Base-by-base conservation (phyloP, 2,797 vertebrate species). In the Gymnocypris eckloni region DNA sequence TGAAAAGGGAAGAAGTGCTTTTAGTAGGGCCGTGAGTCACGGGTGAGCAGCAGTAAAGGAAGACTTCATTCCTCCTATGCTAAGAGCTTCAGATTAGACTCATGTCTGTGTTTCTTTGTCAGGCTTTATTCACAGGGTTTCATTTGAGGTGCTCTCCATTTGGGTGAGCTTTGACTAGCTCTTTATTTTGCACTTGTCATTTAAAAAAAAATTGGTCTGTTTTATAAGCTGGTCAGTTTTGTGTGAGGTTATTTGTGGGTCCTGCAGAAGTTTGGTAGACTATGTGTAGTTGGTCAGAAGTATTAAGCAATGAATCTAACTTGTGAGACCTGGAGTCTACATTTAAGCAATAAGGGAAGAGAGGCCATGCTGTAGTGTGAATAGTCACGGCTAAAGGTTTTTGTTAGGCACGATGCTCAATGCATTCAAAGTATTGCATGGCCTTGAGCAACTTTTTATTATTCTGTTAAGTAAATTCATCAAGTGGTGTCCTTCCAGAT, bases 21-120 rank as follows among this genome's bases (percentile, higher is more conserved):
- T 82, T 84, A 80, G 87, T 89, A 81, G 85, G 81, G 69, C 61
- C 69, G 81, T 79, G 86, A 41, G 79, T 82, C 80, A 78, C 16
- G 33, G 61, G 67, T 88, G 52, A 77, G 71, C 22, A 81, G 71
- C 13, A 13, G 43, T 78, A 4, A 64, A 16, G 37, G 25, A 71
- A 67, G 41, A 66, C 45, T 33, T 54, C 7, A 84, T 33, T 56
- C 22, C 43, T 37, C 5, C 33, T 6, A 12, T 50, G 54, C 66
- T 79, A 71, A 64, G 41, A 85, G 54, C 52, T 71, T 61, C 13
- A 79, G 76, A 59, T 85, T 71, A 43, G 50, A 59, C 64, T 59
- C 76, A n/a, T 20, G 39, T 41, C 50, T 1, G 28, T 72, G 39
- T 37, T 80, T 61, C 69, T 72, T 70, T 79, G 41, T 61, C 52